Evolutionary conservation across 2,888 invertebrate genomes (phyloP), one percentile per base, ranked within the genome.

Genomic region (Azorinus chamasolen): DNA sequence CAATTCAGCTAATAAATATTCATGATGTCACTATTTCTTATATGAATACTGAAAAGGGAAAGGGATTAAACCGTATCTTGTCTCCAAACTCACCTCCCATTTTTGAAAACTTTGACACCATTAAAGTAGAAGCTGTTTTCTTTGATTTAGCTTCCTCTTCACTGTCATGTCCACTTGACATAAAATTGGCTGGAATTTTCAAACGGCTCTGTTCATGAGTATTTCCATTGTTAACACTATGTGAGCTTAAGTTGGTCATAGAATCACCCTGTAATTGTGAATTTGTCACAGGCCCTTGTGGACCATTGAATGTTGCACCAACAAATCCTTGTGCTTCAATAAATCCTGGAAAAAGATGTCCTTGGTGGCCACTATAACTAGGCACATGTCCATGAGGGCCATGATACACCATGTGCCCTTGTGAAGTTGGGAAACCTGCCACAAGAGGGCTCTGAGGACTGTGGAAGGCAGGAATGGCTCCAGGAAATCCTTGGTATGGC

Each of bases 51-150:
- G n/a, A n/a, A n/a, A n/a, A n/a, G n/a, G n/a, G n/a, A n/a, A n/a
- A n/a, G n/a, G n/a, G n/a, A n/a, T n/a, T n/a, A n/a, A n/a, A n/a
- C n/a, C n/a, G n/a, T n/a, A n/a, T n/a, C n/a, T n/a, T n/a, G n/a
- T n/a, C n/a, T n/a, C n/a, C n/a, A n/a, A n/a, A 48, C 63, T 32
- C 59, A 80, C 80, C 80, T 70, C 80, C 80, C 80, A 80, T 80
- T 58, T 77, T 80, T 4, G 80, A 51, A 57, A 74, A 80, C 50
- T 77, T 80, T 14, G 80, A 80, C 14, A 57, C 72, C 37, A 71
- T 62, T 24, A 63, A 53, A 32, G 53, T 48, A 14, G 71, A 41
- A 27, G 61, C 51, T 32, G 24, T 51, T 55, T 53, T 64, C 12
- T 32, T 20, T 4, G 58, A 8, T n/a, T 64, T 62, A 24, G n/a